phyloP scores from a whole-genome alignment of 2,113 vertebrate genomes.

The Tragelaphus imberbis region DNA sequence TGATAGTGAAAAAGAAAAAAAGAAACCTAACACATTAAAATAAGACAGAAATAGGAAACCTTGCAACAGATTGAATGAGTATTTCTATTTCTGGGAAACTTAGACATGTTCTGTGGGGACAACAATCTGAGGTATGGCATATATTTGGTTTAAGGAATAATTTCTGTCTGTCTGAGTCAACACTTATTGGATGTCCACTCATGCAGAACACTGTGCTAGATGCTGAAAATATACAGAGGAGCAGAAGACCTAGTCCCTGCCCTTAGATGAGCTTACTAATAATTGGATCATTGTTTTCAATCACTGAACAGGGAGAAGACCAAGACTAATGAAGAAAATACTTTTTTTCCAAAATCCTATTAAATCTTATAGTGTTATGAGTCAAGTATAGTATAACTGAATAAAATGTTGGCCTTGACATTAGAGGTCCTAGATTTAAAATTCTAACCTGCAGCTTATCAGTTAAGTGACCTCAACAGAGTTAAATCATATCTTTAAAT shows the following conservation, averaged over 20 bases:
- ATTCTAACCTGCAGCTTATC: not conserved
- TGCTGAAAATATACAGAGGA: not conserved
- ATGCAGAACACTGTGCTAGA: not conserved
- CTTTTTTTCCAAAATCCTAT: not conserved
- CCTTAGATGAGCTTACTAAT: not conserved
- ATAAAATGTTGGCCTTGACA: not conserved
- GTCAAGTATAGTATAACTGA: not conserved
- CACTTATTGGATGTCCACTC: not conserved
- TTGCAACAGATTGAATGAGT: not conserved
- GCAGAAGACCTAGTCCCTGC: fast-evolving
- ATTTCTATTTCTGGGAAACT: not conserved
- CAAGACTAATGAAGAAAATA: not conserved
- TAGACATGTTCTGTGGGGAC: not conserved
- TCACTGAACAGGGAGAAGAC: not conserved
- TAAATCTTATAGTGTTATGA: not conserved
- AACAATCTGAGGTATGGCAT: not conserved
- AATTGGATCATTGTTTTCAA: not conserved
- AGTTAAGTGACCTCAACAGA: not conserved
- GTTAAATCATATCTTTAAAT: not conserved
- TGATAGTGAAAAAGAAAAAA: not conserved
- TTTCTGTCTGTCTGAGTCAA: not conserved
- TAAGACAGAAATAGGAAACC: not conserved
- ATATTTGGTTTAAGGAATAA: not conserved
- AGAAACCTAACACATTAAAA: not conserved
- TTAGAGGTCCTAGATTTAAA: not conserved